phyloP scores from a whole-genome alignment of 2,888 invertebrate genomes.

The Drosophila mulleri region DNA sequence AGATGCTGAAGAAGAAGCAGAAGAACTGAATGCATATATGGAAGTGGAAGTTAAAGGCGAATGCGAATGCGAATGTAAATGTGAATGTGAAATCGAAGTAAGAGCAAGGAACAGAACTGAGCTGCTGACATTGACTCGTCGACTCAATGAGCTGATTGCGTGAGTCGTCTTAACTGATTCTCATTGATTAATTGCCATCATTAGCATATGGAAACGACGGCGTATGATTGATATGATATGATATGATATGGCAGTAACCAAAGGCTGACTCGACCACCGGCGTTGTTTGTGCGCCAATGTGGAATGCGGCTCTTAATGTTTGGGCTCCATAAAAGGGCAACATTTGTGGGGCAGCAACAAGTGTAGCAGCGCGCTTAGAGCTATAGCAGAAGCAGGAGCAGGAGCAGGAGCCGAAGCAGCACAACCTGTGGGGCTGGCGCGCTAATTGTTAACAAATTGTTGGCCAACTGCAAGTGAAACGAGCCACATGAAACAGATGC shows the following conservation, averaged over 20 bases:
- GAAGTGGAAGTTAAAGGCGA: neutral
- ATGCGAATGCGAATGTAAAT: neutral
- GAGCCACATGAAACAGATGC: constrained; percentile 4
- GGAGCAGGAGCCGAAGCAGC: too few species aligned
- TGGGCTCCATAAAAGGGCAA: constrained; percentile 55
- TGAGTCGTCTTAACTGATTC: constrained; percentile 72
- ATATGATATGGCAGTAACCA: constrained; percentile 16
- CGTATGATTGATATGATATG: constrained; percentile 70
- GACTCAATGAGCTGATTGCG: constrained; percentile 71
- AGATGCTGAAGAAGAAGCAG: neutral
- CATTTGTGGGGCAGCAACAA: constrained; percentile 42
- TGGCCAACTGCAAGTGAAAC: constrained; percentile 51
- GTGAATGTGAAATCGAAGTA: neutral
- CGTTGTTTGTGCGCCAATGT: constrained; percentile 7
- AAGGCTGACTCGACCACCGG: constrained; percentile 46
- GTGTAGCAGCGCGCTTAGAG: constrained; percentile 53
- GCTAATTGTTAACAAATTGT: constrained; percentile 80
- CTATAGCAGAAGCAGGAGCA: neutral
- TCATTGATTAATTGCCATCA: constrained; percentile 79
- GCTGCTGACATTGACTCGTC: constrained; percentile 6
- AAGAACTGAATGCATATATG: too few species aligned
- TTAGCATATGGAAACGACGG: constrained; percentile 72
- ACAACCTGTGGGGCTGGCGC: constrained; percentile 25
- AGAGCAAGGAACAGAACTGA: neutral
- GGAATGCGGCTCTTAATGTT: constrained; percentile 62